Evolutionary conservation across 2,888 invertebrate genomes (phyloP), one percentile per base, ranked within the genome.

Genomic region (Sipha maydis): DNA sequence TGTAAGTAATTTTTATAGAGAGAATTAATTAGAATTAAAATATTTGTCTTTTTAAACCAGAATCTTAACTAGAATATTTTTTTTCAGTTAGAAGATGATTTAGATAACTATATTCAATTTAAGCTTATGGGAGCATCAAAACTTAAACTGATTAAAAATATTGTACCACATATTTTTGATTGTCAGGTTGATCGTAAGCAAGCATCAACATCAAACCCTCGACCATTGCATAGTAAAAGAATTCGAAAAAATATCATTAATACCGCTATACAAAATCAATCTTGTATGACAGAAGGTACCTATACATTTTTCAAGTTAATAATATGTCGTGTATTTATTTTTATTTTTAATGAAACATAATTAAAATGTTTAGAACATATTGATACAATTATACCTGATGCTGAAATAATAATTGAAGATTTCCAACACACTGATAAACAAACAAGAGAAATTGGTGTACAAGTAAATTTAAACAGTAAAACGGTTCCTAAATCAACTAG

Each of bases 291-390:
- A 73, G 73, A 73, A 73, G 73, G 34, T 73, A 73, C 73, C 34
- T 73, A 31, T 73, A 73, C 73, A 75, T 75, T 75, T 75, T 75
- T 38, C 73, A 25, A 75, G 54, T 54, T 54, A 75, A 71, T 71
- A 71, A 38, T 75, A 38, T 75, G 21, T 75, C 21, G 0, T 34
- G 34, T 75, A 38, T 75, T 75, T n/a, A n/a, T 75, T 54, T 75
- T 75, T 75, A 34, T 38, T 38, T 25, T 75, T 75, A 38, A 75
- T 75, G 38, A 38, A 38, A 75, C 73, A 54, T 54, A 54, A 54
- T 75, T 75, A 75, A 38, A 75, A 75, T 75, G 73, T 75, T 75
- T 75, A 75, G 73, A 75, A 75, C 25, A 75, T 38, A 75, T 75
- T 38, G 38, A 38, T 75, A 75, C 38, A 75, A 7, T 75, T 75